Conservation (phyloP, 2,113 vertebrate genomes). For the Meles meles region DNA sequence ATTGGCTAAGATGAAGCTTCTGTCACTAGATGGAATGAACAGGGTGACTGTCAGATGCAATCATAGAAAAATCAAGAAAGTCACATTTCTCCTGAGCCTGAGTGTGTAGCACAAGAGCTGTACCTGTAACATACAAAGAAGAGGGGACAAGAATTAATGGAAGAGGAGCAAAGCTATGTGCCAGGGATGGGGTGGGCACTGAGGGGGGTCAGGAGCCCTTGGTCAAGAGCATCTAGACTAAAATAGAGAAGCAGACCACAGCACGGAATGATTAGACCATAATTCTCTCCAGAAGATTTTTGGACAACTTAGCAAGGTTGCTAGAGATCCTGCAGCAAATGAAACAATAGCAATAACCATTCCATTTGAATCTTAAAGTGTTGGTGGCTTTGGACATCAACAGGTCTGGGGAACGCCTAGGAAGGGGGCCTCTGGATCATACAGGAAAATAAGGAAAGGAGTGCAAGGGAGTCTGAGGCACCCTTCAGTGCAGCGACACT, state of each 20-base stretch:
- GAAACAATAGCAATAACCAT: background rate
- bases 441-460: background rate
- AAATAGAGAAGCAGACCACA: background rate
- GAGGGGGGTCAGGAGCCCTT: background rate
- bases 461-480: background rate
- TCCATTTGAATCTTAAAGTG: background rate
- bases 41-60: background rate
- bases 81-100: background rate
- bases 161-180: background rate
- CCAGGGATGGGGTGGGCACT: too few relatives aligned
- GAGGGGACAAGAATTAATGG: background rate
- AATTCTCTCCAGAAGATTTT: background rate
- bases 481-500: background rate
- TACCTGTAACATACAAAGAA: background rate
- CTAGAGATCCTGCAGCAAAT: background rate
- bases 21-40: background rate
- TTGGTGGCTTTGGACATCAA: background rate
- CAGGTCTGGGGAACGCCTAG: background rate
- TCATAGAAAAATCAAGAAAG: background rate
- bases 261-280: background rate
- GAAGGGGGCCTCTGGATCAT: background rate
- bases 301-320: background rate
- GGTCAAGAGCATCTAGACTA: background rate
- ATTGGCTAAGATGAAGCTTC: background rate
- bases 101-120: background rate